Conservation (phyloP, 92 coral and sea anemone genomes). For the Siderastrea siderea region DNA sequence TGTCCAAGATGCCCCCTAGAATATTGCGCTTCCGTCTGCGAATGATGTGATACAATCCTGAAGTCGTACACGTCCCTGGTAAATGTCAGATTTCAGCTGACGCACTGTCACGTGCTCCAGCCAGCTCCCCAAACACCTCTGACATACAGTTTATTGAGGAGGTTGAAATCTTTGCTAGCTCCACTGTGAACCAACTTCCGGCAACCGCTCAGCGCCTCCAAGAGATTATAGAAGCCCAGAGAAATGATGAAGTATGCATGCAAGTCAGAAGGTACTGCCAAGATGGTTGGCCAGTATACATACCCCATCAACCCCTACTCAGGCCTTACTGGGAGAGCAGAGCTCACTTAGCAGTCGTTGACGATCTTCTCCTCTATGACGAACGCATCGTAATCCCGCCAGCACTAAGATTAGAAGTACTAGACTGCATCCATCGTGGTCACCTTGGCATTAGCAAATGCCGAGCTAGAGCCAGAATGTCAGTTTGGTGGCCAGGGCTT, state of each 20-base stretch:
- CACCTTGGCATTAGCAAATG: conserved; percentile 67
- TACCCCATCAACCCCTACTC: conserved; percentile 66
- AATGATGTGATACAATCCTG: conserved; percentile 62
- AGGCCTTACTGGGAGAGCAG: conserved; percentile 71
- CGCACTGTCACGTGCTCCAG: too few species aligned
- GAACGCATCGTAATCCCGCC: conserved; percentile 74
- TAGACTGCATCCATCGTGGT: conserved; percentile 69
- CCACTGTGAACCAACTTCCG: conserved; percentile 43
- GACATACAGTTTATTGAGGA: conserved; percentile 67
- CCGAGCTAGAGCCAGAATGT: conserved; percentile 63
- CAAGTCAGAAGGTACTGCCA: conserved; percentile 50
- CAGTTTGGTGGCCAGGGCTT: conserved; percentile 75
- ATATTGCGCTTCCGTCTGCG: conserved; percentile 58
- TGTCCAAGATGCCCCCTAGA: conserved; percentile 47
- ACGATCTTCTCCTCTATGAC: conserved; percentile 68
- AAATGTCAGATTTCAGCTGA: too few species aligned
- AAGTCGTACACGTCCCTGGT: too few species aligned
- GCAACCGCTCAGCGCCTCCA: conserved; percentile 61
- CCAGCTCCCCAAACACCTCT: conserved; percentile 17
- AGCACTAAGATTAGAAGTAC: conserved; percentile 60
- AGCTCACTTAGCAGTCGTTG: conserved; percentile 62
- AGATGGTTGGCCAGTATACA: conserved; percentile 71
- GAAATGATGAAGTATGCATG: conserved; percentile 63
- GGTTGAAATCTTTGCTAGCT: conserved; percentile 53
- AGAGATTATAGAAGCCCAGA: conserved; percentile 70